A percentile compares a stretch with the other conserved stretches of the same genome.
Conservation (phyloP, 2,888 invertebrate genomes). For the Timema podura region DNA sequence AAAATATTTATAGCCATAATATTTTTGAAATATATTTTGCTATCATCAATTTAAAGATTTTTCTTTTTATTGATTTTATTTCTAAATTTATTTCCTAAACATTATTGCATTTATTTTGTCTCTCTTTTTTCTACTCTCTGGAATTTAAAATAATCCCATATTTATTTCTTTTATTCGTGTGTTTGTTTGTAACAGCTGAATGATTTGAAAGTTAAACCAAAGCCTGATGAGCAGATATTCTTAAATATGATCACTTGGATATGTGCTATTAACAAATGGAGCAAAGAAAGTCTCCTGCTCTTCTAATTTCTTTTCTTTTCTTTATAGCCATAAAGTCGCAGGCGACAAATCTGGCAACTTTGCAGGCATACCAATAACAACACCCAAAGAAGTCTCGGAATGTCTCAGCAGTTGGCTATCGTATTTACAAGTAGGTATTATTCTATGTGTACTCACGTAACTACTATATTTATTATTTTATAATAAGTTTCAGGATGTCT, state of each 20-base stretch:
- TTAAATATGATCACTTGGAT: no score
- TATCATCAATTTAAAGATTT: no score
- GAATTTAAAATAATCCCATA: no score
- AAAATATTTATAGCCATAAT: no score
- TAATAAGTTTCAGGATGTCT: not conserved
- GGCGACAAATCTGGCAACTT: slow-evolving; percentile 18
- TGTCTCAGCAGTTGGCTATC: slow-evolving; percentile 38
- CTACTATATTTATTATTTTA: not conserved
- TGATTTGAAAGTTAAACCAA: not conserved
- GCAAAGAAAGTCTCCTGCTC: no score
- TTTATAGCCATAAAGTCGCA: slow-evolving; percentile 16
- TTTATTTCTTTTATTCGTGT: no score
- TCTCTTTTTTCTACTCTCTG: no score
- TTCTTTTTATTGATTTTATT: no score
- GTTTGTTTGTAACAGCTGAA: not conserved
- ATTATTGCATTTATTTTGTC: no score
- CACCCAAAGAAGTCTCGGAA: slow-evolving; percentile 38
- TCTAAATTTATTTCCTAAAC: no score
- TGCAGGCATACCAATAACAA: slow-evolving; percentile 13
- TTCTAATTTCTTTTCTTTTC: not conserved
- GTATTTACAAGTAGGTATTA: slow-evolving; percentile 36
- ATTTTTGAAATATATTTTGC: no score
- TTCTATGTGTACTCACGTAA: not conserved
- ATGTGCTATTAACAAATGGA: no score
- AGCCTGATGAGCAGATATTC: not conserved